These are phyloP conservation scores for Asteroscopus sphinx DNA, from an alignment of 2,888 invertebrate genomes.

Conservation along the genomic window DNA sequence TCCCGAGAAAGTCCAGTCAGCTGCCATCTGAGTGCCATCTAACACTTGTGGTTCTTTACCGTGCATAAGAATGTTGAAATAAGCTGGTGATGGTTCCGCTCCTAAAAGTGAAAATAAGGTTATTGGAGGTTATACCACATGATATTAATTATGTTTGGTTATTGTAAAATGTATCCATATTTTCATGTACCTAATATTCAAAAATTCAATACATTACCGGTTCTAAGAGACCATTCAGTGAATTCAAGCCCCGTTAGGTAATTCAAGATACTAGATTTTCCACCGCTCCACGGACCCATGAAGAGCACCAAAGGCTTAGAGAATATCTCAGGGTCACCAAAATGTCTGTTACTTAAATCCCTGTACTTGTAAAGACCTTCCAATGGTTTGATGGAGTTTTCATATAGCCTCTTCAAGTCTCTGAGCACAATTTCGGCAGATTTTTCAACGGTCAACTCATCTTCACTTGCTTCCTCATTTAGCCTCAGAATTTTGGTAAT, in stretches of 20 bases:
- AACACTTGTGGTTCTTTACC: conserved; percentile 96
- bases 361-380: conserved; percentile 97
- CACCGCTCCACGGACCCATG: conserved; percentile 99
- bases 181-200: too few species aligned
- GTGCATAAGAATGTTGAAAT: conserved; percentile 97
- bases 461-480: conserved; percentile 93
- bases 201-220: conserved; percentile 93
- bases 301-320: conserved; percentile 97
- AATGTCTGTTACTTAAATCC: conserved; percentile 97
- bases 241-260: conserved; percentile 97
- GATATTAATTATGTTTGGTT: too few species aligned
- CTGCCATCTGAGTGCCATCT: conserved; percentile 98
- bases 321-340: conserved; percentile 98
- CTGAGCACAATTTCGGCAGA: conserved; percentile 94
- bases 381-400: conserved; percentile 96
- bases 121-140: too few species aligned
- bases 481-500: conserved; percentile 94
- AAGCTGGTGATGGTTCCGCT: conserved; percentile 97
- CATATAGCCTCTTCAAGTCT: conserved; percentile 96
- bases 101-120: conserved; percentile 86
- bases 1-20: conserved; percentile 98
- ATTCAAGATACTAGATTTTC: conserved; percentile 98
- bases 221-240: conserved; percentile 94
- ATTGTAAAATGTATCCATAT: too few species aligned
- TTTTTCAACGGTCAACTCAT: conserved; percentile 92